These are phyloP conservation scores for Corticium candelabrum DNA, from an alignment of 37 sponge, comb jelly and placozoan species.

Conservation along the genomic window DNA sequence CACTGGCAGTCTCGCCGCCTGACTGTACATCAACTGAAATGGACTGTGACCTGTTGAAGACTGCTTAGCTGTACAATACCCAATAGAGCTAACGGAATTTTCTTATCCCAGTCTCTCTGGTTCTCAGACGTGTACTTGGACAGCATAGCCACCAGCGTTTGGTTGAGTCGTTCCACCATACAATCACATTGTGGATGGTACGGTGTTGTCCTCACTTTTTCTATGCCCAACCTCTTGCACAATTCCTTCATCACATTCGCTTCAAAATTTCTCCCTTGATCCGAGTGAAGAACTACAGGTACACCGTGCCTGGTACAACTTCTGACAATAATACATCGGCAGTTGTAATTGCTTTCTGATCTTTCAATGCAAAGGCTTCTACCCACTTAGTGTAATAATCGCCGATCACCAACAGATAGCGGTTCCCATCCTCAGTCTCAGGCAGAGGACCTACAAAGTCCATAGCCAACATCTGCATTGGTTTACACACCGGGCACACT, in stretches of 20 bases:
- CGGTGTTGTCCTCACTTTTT: slow-evolving; percentile 24
- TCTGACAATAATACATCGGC: not conserved
- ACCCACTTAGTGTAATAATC: slow-evolving; percentile 6
- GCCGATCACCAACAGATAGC: not conserved
- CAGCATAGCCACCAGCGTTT: slow-evolving; percentile 10
- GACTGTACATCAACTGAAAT: slow-evolving; percentile 13
- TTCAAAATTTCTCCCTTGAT: slow-evolving; percentile 28
- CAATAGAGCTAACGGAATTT: slow-evolving; percentile 10
- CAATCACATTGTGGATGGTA: slow-evolving; percentile 33
- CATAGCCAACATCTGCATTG: slow-evolving; percentile 10
- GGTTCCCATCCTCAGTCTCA: not conserved
- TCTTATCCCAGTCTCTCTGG: slow-evolving; percentile 23
- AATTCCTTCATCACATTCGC: slow-evolving; percentile 11
- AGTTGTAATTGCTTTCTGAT: not conserved
- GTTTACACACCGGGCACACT: not conserved
- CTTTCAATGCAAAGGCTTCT: not conserved
- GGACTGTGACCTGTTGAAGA: slow-evolving; percentile 17
- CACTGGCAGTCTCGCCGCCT: slow-evolving; percentile 12
- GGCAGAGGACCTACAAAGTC: slow-evolving; percentile 8
- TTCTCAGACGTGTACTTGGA: slow-evolving; percentile 11
- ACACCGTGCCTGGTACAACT: slow-evolving; percentile 6
- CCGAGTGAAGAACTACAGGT: slow-evolving; percentile 20
- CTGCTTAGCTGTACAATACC: slow-evolving; percentile 18
- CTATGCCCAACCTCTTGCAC: slow-evolving; percentile 7
- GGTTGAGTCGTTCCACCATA: slow-evolving; percentile 29